Percentiles rank a stretch among this genome's conserved stretches.
These are phyloP conservation scores for Brachyopa scutellaris DNA, from an alignment of 2,888 invertebrate genomes.

Conservation along the genomic window DNA sequence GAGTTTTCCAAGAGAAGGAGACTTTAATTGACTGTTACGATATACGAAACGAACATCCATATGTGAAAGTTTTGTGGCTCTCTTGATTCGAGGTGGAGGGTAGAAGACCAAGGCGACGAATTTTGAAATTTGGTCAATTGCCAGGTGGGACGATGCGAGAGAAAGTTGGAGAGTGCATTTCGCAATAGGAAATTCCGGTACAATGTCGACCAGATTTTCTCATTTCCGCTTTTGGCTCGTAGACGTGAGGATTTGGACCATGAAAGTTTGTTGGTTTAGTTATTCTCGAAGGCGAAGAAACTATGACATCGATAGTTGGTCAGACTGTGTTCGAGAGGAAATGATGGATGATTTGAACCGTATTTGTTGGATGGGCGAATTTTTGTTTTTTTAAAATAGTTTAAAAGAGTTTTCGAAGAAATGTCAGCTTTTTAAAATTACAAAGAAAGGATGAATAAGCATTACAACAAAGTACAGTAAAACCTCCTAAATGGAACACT, in stretches of 20 bases:
- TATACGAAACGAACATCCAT: neutral
- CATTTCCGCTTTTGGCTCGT: slow-evolving; percentile 60
- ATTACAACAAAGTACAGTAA: no score
- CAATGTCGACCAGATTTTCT: slow-evolving; percentile 70
- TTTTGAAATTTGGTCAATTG: slow-evolving; percentile 60
- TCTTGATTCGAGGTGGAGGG: neutral
- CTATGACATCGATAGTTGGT: slow-evolving; percentile 29
- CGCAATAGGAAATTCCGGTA: slow-evolving; percentile 71
- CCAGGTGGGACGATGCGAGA: slow-evolving; percentile 54
- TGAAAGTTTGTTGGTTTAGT: slow-evolving; percentile 59
- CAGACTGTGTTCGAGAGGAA: neutral
- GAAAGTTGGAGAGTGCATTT: slow-evolving; percentile 63
- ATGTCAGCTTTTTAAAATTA: no score
- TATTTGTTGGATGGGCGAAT: slow-evolving; percentile 29
- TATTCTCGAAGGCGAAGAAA: slow-evolving; percentile 8
- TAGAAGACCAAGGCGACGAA: slow-evolving; percentile 15
- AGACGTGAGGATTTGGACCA: slow-evolving; percentile 51
- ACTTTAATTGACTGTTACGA: slow-evolving; percentile 47
- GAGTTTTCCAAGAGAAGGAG: slow-evolving; percentile 22
- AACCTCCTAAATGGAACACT: no score
- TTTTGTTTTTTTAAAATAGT: no score
- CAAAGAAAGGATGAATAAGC: no score
- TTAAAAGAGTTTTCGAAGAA: no score
- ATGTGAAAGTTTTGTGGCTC: neutral
- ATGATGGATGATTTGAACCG: slow-evolving; percentile 41